phyloP scores from a whole-genome alignment of 2,113 vertebrate genomes.

The Aramus guarauna region DNA sequence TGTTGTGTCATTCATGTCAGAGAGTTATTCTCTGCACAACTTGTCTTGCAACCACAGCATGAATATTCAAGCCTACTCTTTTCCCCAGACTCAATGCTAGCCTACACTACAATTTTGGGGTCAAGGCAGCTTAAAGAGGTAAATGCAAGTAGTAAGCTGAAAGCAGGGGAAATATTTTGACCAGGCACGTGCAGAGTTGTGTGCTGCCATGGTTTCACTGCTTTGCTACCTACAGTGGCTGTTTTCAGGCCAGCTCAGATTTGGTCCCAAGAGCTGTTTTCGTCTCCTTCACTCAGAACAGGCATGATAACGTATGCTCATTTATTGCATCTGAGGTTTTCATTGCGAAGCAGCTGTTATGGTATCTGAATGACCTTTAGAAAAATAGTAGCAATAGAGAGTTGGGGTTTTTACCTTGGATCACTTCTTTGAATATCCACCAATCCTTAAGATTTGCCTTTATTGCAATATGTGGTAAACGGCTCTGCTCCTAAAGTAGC shows the following conservation, averaged over 20 bases:
- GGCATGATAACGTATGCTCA: neutral
- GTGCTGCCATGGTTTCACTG: neutral
- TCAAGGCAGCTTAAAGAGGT: neutral
- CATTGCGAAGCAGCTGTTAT: neutral
- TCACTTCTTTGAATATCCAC: neutral
- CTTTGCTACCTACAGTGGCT: accelerated
- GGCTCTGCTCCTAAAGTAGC: neutral
- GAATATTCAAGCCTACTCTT: constrained; percentile 15
- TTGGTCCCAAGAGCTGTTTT: neutral
- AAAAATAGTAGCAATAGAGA: neutral
- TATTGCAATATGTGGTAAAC: neutral
- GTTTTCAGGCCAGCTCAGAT: neutral
- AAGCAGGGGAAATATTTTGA: neutral
- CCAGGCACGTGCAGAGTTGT: accelerated
- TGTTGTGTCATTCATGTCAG: constrained; percentile 21
- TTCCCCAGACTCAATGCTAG: neutral
- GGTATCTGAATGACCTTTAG: neutral
- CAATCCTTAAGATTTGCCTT: neutral
- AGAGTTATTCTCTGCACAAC: neutral
- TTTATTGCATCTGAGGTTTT: neutral
- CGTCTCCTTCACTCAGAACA: neutral
- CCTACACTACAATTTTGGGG: neutral
- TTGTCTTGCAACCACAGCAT: neutral
- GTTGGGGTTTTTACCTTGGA: neutral
- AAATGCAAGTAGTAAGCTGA: neutral